These are phyloP conservation scores for Cossypha dichroa DNA, from an alignment of 2,797 vertebrate species.

Conservation along the genomic window DNA sequence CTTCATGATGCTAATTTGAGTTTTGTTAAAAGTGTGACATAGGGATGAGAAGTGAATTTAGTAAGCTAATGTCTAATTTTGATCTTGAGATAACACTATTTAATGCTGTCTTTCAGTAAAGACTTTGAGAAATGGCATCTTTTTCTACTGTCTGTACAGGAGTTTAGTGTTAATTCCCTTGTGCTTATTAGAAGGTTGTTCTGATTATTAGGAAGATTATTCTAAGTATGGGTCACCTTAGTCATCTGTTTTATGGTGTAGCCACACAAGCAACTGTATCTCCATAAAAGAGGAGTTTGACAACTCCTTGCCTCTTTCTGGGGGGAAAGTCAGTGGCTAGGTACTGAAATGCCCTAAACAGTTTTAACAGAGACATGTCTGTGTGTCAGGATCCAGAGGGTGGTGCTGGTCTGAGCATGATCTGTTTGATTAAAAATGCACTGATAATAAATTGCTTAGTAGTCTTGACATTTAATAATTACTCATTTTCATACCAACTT, in stretches of 20 bases:
- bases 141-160: not conserved
- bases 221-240: not conserved
- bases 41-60: not conserved
- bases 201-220: not conserved
- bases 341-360: not conserved
- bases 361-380: not conserved
- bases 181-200: not conserved
- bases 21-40: not conserved
- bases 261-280: not conserved
- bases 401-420: not conserved
- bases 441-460: not conserved
- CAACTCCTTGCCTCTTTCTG: not conserved
- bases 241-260: not conserved
- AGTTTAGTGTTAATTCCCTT: not conserved
- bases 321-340: not conserved
- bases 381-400: accelerated
- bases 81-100: not conserved
- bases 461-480: not conserved
- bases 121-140: not conserved
- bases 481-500: not conserved
- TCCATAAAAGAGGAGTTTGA: not conserved
- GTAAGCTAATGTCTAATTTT: not conserved
- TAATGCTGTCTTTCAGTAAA: not conserved
- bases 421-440: not conserved
- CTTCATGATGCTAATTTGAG: not conserved